phyloP scores from a whole-genome alignment of 1,140 invertebrate genomes.

The Penaeus indicus region DNA sequence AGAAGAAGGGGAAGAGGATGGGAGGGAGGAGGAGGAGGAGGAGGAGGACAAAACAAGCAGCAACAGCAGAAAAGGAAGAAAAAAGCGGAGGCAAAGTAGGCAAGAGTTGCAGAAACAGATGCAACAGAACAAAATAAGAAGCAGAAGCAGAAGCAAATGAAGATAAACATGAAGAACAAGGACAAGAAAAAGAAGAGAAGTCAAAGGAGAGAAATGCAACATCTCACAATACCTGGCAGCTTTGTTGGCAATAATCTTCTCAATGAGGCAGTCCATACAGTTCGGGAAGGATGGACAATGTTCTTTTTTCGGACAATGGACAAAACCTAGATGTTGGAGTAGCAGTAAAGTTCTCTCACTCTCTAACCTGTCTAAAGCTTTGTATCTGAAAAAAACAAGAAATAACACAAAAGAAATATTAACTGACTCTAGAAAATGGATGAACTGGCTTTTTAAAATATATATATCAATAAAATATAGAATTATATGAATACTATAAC shows the following conservation, averaged over 20 bases:
- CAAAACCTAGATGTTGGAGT: slow-evolving; percentile 94
- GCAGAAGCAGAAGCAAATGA: neutral
- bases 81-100: neutral
- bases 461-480: neutral
- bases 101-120: too few species aligned
- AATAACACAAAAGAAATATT: neutral
- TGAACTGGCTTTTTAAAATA: neutral
- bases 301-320: slow-evolving; percentile 94
- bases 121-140: neutral
- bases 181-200: too few species aligned
- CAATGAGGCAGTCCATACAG: slow-evolving; percentile 90
- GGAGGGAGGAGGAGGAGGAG: too few species aligned
- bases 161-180: neutral
- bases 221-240: slow-evolving; percentile 70
- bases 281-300: slow-evolving; percentile 92
- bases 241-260: slow-evolving; percentile 81
- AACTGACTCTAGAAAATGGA: neutral
- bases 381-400: slow-evolving; percentile 77
- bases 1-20: too few species aligned
- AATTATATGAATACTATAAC: neutral
- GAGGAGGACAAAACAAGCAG: too few species aligned
- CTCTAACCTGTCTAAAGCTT: slow-evolving; percentile 91
- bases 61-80: too few species aligned
- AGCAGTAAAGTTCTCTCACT: slow-evolving; percentile 94
- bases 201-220: too few species aligned